Evolutionary conservation across 2,797 vertebrate genomes (phyloP).

Genomic region (Centropyge bicolor): DNA sequence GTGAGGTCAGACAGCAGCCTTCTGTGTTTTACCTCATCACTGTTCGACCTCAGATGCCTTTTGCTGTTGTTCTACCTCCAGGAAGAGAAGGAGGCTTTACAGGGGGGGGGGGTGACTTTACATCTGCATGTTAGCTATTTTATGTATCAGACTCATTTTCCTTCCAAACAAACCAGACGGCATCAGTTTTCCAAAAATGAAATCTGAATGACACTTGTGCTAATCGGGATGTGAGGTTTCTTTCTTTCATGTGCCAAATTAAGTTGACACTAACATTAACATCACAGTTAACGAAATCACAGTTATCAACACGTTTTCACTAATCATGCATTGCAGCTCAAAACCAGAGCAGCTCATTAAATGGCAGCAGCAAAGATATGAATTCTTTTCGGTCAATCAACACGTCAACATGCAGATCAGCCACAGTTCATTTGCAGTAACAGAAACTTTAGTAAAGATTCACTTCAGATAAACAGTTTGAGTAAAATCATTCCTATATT

Average conservation of each 20-base stretch:
- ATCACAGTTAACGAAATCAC: conserved; percentile 49
- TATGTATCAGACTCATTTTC: too few relatives aligned
- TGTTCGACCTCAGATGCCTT: conserved; percentile 22
- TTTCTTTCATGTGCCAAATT: conserved; percentile 26
- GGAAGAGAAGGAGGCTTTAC: neutral
- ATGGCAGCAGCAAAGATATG: conserved; percentile 37
- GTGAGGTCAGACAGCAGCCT: neutral
- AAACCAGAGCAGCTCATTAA: conserved; percentile 56
- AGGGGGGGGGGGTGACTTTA: too few relatives aligned
- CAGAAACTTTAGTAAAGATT: conserved; percentile 34
- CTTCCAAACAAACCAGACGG: too few relatives aligned
- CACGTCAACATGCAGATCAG: conserved; percentile 50
- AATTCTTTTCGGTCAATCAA: conserved; percentile 56
- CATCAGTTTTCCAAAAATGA: conserved; percentile 27
- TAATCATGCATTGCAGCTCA: conserved; percentile 60
- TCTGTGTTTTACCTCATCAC: neutral
- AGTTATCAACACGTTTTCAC: conserved; percentile 51
- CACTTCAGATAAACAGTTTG: conserved; percentile 20
- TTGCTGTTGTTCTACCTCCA: conserved; percentile 5
- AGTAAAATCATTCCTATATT: conserved; percentile 8
- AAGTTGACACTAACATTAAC: conserved; percentile 26
- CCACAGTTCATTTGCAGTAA: conserved; percentile 34
- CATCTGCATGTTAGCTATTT: too few relatives aligned
- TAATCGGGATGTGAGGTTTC: conserved; percentile 47
- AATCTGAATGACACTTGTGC: conserved; percentile 28